Evolutionary conservation across 1,140 invertebrate genomes (phyloP).

Genomic region (Oedothorax gibbosus): DNA sequence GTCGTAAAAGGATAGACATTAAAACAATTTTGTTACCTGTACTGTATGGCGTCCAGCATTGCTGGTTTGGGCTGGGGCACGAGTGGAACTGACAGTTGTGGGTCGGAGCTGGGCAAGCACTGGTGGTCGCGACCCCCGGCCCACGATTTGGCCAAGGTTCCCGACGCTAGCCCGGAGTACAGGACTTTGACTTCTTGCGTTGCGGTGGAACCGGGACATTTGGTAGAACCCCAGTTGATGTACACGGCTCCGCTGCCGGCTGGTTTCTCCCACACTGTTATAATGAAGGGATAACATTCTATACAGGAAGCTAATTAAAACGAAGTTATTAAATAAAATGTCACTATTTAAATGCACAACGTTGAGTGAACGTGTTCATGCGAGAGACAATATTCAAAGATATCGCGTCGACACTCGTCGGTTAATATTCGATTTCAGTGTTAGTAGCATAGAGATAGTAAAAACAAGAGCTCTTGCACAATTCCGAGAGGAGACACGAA

Average conservation of each 20-base stretch:
- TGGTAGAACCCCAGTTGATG: constrained; percentile 43
- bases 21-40: not conserved
- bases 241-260: constrained; percentile 46
- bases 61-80: constrained; percentile 21
- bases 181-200: constrained; percentile 2
- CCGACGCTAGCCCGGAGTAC: constrained; percentile 7
- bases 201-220: not conserved
- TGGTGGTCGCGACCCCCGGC: constrained; percentile 32
- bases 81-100: not conserved
- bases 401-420: too few species aligned
- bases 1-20: too few species aligned
- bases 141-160: constrained; percentile 19
- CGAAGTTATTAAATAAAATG: too few species aligned
- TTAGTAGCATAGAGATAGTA: too few species aligned
- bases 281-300: not conserved
- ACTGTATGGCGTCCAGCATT: constrained; percentile 2
- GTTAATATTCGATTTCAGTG: too few species aligned
- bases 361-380: too few species aligned
- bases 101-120: constrained; percentile 9
- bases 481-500: too few species aligned
- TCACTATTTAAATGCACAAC: too few species aligned
- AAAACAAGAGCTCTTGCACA: too few species aligned
- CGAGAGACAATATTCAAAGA: too few species aligned
- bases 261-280: constrained; percentile 51
- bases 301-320: too few species aligned